These are phyloP conservation scores for Podiceps cristatus DNA, from an alignment of 2,113 vertebrate species.

Conservation along the genomic window DNA sequence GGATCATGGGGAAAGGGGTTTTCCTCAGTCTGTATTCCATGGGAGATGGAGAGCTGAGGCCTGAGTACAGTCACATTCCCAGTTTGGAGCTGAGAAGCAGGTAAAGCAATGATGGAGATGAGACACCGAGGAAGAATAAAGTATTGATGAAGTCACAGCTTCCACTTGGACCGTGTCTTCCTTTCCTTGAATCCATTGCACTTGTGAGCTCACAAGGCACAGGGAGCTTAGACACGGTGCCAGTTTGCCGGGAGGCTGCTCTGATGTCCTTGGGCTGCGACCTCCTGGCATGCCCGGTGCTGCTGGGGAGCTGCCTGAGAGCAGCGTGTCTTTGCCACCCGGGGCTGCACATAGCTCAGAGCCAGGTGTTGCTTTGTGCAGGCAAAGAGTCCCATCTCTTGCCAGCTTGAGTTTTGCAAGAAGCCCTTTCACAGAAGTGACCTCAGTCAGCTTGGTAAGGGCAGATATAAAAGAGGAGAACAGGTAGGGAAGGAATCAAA, in stretches of 20 bases:
- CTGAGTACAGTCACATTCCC: neutral
- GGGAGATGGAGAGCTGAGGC: neutral
- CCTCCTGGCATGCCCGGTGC: neutral
- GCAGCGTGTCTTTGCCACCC: neutral
- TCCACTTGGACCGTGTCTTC: neutral
- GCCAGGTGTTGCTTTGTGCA: neutral
- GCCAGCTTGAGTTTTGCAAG: neutral
- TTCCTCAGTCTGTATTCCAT: neutral
- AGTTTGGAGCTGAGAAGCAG: neutral
- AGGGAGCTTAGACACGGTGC: neutral
- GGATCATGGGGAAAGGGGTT: neutral
- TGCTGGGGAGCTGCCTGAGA: neutral
- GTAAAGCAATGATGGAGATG: neutral
- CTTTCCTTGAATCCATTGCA: neutral
- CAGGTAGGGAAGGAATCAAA: neutral
- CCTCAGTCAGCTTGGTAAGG: neutral
- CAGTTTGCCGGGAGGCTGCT: neutral
- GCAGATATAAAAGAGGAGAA: neutral
- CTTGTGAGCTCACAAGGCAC: neutral
- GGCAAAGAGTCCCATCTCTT: neutral
- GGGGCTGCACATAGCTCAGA: neutral
- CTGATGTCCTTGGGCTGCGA: neutral
- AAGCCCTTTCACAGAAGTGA: neutral
- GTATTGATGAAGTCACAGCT: neutral
- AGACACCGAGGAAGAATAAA: neutral